Percentiles rank a stretch among this genome's conserved stretches.
These are phyloP conservation scores for Microctenopoma stevenorrisi DNA, from an alignment of 2,797 vertebrate species.

Conservation along the genomic window DNA sequence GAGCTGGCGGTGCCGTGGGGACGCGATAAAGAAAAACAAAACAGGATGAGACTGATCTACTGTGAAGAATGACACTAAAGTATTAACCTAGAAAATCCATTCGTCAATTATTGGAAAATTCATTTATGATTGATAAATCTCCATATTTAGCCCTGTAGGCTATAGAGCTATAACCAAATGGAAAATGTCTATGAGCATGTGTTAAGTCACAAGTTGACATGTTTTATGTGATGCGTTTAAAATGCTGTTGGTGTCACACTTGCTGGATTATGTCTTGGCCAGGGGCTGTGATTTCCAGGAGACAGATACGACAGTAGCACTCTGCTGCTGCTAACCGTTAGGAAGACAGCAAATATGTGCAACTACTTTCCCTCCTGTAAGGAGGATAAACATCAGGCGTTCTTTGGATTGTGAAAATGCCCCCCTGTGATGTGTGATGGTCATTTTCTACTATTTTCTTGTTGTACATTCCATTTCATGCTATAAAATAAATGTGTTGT, in stretches of 20 bases:
- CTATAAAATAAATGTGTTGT: neutral
- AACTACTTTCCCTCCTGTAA: neutral
- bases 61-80: neutral
- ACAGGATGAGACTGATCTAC: constrained; percentile 9
- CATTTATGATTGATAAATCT: neutral
- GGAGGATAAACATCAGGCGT: neutral
- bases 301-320: neutral
- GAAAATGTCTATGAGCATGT: too few relatives aligned
- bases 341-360: too few relatives aligned
- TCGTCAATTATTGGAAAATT: neutral
- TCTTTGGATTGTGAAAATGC: neutral
- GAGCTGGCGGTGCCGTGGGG: constrained; percentile 15
- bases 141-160: neutral
- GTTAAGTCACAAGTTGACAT: neutral
- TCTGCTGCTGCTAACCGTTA: neutral
- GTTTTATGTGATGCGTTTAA: neutral
- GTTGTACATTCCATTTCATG: neutral
- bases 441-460: too few relatives aligned
- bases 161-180: neutral
- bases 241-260: neutral
- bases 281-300: neutral
- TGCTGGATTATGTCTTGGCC: neutral
- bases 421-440: neutral
- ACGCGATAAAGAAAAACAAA: constrained; percentile 16
- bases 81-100: neutral